phyloP scores from a whole-genome alignment of 2,888 invertebrate species.

The Heteromyza rotundicornis region DNA sequence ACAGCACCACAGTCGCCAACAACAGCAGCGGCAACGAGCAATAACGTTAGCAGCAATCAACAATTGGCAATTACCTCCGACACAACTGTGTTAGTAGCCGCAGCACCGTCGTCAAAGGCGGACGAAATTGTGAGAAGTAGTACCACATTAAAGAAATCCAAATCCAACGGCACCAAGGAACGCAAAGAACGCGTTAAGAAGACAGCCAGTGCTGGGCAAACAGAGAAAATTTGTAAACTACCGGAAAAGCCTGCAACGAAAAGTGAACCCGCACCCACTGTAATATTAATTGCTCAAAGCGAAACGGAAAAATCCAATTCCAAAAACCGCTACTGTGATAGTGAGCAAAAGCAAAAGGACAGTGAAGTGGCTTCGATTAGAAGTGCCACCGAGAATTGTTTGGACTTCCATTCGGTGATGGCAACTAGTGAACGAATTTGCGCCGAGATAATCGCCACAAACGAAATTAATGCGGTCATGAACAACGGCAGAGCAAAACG shows the following conservation, averaged over 20 bases:
- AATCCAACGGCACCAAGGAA: constrained; percentile 29
- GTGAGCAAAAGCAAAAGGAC: not conserved
- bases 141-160: constrained; percentile 35
- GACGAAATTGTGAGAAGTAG: constrained; percentile 38
- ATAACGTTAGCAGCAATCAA: constrained; percentile 22
- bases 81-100: constrained; percentile 36
- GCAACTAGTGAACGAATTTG: not conserved
- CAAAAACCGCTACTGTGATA: constrained; percentile 19
- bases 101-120: constrained; percentile 39
- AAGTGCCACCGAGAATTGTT: not conserved
- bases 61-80: constrained; percentile 42
- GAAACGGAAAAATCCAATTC: constrained; percentile 27
- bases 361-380: no score
- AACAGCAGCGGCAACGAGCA: constrained; percentile 22
- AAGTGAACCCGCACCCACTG: constrained; percentile 32
- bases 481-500: constrained; percentile 2
- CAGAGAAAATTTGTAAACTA: constrained; percentile 14
- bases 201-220: constrained; percentile 7
- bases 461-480: not conserved
- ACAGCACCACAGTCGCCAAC: constrained; percentile 31
- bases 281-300: constrained; percentile 18
- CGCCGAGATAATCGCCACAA: not conserved
- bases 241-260: constrained; percentile 9
- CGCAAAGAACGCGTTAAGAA: constrained; percentile 47
- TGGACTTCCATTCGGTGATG: not conserved